These are phyloP conservation scores for Arrhopalites spinosus DNA, from an alignment of 2,888 invertebrate species.

Conservation along the genomic window DNA sequence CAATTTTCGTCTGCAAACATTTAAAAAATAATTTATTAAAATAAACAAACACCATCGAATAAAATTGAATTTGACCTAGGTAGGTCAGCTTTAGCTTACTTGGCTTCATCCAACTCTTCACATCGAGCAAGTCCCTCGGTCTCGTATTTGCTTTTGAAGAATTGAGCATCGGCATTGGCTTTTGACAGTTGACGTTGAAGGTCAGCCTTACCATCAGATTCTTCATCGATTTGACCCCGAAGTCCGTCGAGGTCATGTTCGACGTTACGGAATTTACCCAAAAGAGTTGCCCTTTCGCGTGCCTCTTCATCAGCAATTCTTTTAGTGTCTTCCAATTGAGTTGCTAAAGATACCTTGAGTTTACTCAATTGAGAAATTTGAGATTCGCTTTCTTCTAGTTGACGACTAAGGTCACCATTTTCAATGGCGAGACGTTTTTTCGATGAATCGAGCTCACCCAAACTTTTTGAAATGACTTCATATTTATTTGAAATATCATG, in stretches of 20 bases:
- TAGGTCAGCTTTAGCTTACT: too few species aligned
- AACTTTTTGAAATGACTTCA: slow-evolving; percentile 95
- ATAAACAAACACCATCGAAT: too few species aligned
- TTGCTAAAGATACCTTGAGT: slow-evolving; percentile 93
- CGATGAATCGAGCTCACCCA: slow-evolving; percentile 94
- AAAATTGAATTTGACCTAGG: too few species aligned
- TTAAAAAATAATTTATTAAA: neutral
- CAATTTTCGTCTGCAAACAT: slow-evolving; percentile 75
- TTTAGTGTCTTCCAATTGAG: slow-evolving; percentile 97
- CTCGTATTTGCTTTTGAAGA: slow-evolving; percentile 99
- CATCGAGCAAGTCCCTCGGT: slow-evolving; percentile 94
- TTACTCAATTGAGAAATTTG: slow-evolving; percentile 96
- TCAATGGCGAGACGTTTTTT: slow-evolving; percentile 98
- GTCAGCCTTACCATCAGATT: slow-evolving; percentile 98
- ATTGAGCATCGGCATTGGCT: slow-evolving; percentile 92
- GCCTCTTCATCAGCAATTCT: slow-evolving; percentile 96
- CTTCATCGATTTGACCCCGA: slow-evolving; percentile 99
- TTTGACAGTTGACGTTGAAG: slow-evolving; percentile 98
- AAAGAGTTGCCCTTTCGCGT: slow-evolving; percentile 89
- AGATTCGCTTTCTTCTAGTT: slow-evolving; percentile 98
- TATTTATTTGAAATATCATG: slow-evolving; percentile 94
- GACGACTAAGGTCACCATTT: slow-evolving; percentile 94
- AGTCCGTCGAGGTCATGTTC: slow-evolving; percentile 98
- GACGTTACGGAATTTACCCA: slow-evolving; percentile 98
- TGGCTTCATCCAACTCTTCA: slow-evolving; percentile 92